Percentiles rank a stretch among this genome's conserved stretches.
Conservation (phyloP, 2,797 vertebrate genomes). For the Fundulus diaphanus region DNA sequence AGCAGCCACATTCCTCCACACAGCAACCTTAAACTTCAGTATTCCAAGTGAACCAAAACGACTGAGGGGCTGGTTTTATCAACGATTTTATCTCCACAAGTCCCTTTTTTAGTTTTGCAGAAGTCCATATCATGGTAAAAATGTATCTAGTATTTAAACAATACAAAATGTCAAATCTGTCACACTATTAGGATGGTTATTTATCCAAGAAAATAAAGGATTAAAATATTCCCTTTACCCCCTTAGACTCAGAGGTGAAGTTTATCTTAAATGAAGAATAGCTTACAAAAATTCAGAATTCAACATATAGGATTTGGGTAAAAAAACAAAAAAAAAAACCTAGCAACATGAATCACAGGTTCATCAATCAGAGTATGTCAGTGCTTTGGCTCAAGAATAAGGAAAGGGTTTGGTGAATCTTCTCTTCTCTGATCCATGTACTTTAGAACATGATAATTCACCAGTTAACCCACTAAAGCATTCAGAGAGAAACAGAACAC, state of each 20-base stretch:
- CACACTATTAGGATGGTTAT: background rate
- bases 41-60: background rate
- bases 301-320: background rate
- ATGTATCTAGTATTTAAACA: background rate
- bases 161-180: background rate
- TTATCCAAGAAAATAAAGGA: background rate
- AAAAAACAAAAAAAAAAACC: no score
- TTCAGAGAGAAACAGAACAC: conserved; percentile 10
- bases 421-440: conserved; percentile 36
- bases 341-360: no score
- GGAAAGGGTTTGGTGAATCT: conserved; percentile 20
- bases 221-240: no score
- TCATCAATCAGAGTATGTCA: background rate
- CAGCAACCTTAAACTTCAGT: background rate
- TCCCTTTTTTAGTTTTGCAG: no score
- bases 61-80: background rate
- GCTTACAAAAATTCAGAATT: background rate
- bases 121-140: background rate
- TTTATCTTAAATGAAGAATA: background rate
- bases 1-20: conserved; percentile 12
- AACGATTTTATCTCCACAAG: no score
- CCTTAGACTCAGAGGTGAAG: no score
- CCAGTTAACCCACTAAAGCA: conserved; percentile 17
- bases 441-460: conserved; percentile 52
- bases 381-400: conserved; percentile 25